Conservation (phyloP, 92 coral and sea anemone species). For the Pocillopora meandrina region DNA sequence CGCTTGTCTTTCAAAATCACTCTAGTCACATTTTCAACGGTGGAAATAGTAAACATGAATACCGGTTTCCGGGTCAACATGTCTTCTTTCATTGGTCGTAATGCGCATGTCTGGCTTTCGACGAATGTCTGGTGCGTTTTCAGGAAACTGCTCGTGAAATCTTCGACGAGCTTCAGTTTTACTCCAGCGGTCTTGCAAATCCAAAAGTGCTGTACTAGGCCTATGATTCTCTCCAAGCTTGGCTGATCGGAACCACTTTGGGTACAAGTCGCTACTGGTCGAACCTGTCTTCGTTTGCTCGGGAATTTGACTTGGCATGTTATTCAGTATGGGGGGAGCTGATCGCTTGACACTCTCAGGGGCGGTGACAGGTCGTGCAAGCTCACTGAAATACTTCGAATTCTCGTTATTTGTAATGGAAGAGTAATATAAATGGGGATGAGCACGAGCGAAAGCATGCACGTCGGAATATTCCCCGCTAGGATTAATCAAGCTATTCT, state of each 20-base stretch:
- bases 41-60: conserved; percentile 91
- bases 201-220: conserved; percentile 77
- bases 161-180: conserved; percentile 85
- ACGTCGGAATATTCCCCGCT: conserved; percentile 44
- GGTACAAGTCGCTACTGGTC: conserved; percentile 70
- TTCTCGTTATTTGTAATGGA: conserved; percentile 23
- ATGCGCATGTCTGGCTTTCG: conserved; percentile 91
- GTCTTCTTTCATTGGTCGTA: conserved; percentile 95
- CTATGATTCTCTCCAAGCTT: conserved; percentile 51
- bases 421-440: conserved; percentile 27
- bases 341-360: conserved; percentile 57
- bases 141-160: conserved; percentile 93
- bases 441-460: conserved; percentile 27
- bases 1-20: not conserved
- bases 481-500: conserved; percentile 19
- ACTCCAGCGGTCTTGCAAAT: conserved; percentile 79
- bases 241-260: conserved; percentile 87
- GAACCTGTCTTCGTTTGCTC: conserved; percentile 79
- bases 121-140: conserved; percentile 96
- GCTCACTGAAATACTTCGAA: conserved; percentile 31
- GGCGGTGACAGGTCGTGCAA: conserved; percentile 81
- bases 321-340: conserved; percentile 66
- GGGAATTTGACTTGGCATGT: conserved; percentile 79
- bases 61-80: conserved; percentile 87
- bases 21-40: conserved; percentile 35